These are phyloP conservation scores for Crotalus helleri DNA, from an alignment of 2,113 vertebrate species.

Conservation along the genomic window DNA sequence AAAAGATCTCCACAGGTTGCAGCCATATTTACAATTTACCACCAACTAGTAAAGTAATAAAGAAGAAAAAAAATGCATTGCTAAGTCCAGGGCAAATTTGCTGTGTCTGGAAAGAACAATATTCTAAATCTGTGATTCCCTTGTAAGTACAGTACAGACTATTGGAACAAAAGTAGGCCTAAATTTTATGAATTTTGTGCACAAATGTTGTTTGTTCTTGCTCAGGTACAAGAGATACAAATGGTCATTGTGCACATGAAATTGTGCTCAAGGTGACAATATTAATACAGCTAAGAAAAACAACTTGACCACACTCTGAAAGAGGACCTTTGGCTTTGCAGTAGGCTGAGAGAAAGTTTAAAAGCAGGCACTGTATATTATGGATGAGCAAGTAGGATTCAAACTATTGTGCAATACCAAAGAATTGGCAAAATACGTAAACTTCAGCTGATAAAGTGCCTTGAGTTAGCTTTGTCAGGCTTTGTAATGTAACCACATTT, in stretches of 20 bases:
- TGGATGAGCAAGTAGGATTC: not conserved
- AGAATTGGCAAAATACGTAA: not conserved
- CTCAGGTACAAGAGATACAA: not conserved
- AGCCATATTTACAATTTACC: conserved; percentile 42
- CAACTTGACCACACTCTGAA: not conserved
- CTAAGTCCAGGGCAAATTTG: conserved; percentile 26
- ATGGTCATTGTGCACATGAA: not conserved
- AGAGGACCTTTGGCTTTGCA: not conserved
- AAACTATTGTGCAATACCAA: not conserved
- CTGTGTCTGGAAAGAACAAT: conserved; percentile 19
- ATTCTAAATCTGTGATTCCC: conserved; percentile 28
- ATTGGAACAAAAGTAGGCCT: not conserved
- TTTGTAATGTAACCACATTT: not conserved
- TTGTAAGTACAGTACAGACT: not conserved
- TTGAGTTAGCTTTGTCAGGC: not conserved
- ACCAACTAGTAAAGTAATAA: conserved; percentile 27
- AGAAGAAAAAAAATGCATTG: conserved; percentile 2
- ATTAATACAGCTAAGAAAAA: not conserved
- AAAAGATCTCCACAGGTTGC: conserved; percentile 43
- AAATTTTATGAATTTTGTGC: not conserved
- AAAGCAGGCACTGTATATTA: not conserved
- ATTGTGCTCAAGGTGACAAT: not conserved
- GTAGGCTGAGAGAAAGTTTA: not conserved
- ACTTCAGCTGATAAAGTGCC: not conserved
- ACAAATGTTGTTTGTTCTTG: not conserved